Base-by-base conservation (phyloP, 2,113 vertebrate genomes). In the Antigone vipio region DNA sequence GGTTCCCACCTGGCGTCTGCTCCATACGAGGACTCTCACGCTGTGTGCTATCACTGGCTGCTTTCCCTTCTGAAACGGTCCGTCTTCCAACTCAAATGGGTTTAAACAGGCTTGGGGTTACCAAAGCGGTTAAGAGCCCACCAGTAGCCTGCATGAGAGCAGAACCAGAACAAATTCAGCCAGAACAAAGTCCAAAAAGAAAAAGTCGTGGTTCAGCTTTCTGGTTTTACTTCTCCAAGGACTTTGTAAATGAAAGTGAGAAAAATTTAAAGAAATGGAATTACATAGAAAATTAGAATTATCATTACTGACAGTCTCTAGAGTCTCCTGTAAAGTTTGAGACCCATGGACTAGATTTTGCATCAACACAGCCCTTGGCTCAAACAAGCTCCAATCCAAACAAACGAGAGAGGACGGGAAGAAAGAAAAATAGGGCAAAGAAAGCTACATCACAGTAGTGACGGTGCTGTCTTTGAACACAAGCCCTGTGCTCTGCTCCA, bases 21-120 rank as follows among this genome's bases (percentile, higher is more conserved):
- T 52, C 7, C 22, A 38, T 17, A 10, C 1, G 1, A 82, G 64
- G 45, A 21, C 20, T 76, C 38, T 35, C 1, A 0, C 4, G 1
- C 49, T 40, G 5, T 47, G 8, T 42, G 60, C 64, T 45, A 2
- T 44, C 40, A 32, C 63, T 72, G 42, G 15, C n/a, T 64, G 63
- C 35, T 40, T 71, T 55, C 58, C 42, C 4, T 40, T 47, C 71
- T 6, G 22, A 78, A 27, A 50, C 5, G 7, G 45, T n/a, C 30
- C 0, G 0, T 58, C 60, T 85, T 80, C 68, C 79, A 52, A 4
- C 12, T 72, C 34, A 42, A 30, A 58, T 22, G 16, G 17, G 29
- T 76, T 88, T 88, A 35, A 81, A 52, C 6, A 29, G n/a, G 14
- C 66, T 80, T 47, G 67, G 19, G 15, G 20, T 69, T 44, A 30